A percentile compares a stretch with the other conserved stretches of the same genome.
phyloP scores from a whole-genome alignment of 1,140 invertebrate genomes.

The Radopholus similis region DNA sequence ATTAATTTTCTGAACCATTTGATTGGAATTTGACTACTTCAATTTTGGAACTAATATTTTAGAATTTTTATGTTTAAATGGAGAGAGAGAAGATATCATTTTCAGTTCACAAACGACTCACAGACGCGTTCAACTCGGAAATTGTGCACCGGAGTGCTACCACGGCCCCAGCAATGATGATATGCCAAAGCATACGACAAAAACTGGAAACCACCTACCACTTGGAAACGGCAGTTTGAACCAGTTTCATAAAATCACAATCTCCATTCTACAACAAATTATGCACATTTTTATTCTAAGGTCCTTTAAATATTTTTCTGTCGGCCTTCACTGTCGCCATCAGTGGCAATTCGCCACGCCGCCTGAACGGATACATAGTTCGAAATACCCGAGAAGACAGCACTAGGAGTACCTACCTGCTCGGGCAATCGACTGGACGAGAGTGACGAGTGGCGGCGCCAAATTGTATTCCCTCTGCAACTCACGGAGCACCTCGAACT shows the following conservation, averaged over 20 bases:
- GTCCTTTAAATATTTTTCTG: too few relatives aligned
- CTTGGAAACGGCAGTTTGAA: conserved; percentile 25
- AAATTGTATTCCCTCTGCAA: conserved; percentile 45
- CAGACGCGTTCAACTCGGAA: not conserved
- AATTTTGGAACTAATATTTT: too few relatives aligned
- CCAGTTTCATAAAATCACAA: too few relatives aligned
- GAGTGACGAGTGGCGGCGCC: conserved; percentile 28
- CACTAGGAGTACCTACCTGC: conserved; percentile 47
- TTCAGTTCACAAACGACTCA: conserved; percentile 29
- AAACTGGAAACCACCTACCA: conserved; percentile 27
- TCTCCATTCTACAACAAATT: too few relatives aligned
- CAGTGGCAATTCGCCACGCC: too few relatives aligned
- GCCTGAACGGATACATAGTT: too few relatives aligned
- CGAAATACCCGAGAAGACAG: too few relatives aligned
- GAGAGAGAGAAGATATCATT: too few relatives aligned
- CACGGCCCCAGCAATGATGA: conserved; percentile 13
- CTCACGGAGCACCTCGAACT: conserved; percentile 47
- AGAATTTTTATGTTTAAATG: too few relatives aligned
- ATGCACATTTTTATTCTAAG: too few relatives aligned
- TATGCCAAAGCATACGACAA: conserved; percentile 27
- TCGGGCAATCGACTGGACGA: conserved; percentile 47
- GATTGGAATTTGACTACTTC: too few relatives aligned
- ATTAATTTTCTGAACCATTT: not conserved
- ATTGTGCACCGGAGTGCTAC: not conserved
- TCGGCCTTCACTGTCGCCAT: too few relatives aligned